phyloP scores from a whole-genome alignment of 2,888 invertebrate genomes.

The Xanthia togata region DNA sequence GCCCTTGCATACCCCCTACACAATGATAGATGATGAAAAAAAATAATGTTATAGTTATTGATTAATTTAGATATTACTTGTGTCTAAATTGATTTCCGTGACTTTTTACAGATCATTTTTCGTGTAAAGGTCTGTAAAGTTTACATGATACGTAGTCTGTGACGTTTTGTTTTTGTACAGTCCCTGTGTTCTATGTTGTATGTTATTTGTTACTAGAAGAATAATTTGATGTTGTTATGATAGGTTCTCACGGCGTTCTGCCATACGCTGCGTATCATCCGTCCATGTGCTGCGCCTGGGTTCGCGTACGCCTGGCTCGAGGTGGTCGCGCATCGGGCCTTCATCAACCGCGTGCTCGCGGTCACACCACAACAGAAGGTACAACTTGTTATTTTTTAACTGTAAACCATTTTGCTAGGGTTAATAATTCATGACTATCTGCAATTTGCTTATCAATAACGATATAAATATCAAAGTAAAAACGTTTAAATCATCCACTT shows the following conservation, averaged over 20 bases:
- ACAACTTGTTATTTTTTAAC: constrained; percentile 35
- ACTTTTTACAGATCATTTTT: constrained; percentile 33
- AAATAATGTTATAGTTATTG: not conserved
- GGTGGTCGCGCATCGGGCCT: constrained; percentile 98
- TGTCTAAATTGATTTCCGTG: constrained; percentile 27
- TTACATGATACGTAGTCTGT: constrained; percentile 19
- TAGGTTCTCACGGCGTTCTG: constrained; percentile 98
- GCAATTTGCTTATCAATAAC: constrained; percentile 14
- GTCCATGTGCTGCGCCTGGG: constrained; percentile 98
- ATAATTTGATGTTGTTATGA: constrained; percentile 19
- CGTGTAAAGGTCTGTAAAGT: constrained; percentile 34
- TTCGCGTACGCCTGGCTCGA: constrained; percentile 99
- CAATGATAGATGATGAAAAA: not conserved
- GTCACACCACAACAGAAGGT: constrained; percentile 97
- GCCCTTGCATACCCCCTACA: not conserved
- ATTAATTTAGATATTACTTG: constrained; percentile 2
- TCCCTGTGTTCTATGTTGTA: constrained; percentile 12
- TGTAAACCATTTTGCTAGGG: not conserved
- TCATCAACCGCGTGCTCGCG: constrained; percentile 97
- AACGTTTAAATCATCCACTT: not conserved
- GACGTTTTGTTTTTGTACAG: constrained; percentile 24
- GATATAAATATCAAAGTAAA: not conserved
- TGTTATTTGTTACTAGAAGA: not conserved
- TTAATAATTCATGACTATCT: constrained; percentile 7
- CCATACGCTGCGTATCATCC: constrained; percentile 97